Percentiles rank a stretch among this genome's conserved stretches.
phyloP scores from a whole-genome alignment of 2,888 invertebrate genomes.

The Rhimphoctona megacephalus region DNA sequence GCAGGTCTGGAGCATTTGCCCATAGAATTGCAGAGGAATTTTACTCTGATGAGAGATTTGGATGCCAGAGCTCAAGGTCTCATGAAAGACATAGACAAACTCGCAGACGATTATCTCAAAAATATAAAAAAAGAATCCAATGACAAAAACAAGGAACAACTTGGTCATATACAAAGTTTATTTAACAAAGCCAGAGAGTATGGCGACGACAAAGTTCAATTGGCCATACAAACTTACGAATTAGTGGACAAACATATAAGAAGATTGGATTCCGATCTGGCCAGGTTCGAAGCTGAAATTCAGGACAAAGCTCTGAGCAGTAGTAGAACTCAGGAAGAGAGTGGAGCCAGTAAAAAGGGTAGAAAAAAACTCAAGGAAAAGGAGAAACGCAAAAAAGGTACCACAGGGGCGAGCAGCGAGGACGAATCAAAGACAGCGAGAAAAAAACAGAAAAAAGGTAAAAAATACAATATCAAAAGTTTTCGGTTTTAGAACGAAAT shows the following conservation, averaged over 20 bases:
- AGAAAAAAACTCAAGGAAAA: slow-evolving; percentile 90
- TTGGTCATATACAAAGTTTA: slow-evolving; percentile 93
- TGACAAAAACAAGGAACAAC: slow-evolving; percentile 93
- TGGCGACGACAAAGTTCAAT: slow-evolving; percentile 98
- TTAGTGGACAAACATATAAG: slow-evolving; percentile 99
- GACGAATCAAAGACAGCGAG: slow-evolving; percentile 84
- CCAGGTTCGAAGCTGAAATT: slow-evolving; percentile 98
- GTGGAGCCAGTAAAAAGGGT: slow-evolving; percentile 89
- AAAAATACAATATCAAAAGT: not conserved
- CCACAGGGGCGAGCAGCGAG: slow-evolving; percentile 82
- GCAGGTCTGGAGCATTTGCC: slow-evolving; percentile 96
- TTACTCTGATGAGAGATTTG: slow-evolving; percentile 97
- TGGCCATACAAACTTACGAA: slow-evolving; percentile 99
- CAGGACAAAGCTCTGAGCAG: slow-evolving; percentile 96
- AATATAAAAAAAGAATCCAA: slow-evolving; percentile 90
- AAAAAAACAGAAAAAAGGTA: slow-evolving; percentile 88
- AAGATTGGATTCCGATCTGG: slow-evolving; percentile 97
- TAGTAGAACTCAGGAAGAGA: slow-evolving; percentile 89
- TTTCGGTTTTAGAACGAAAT: too few species aligned
- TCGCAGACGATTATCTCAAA: slow-evolving; percentile 93
- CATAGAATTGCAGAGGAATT: slow-evolving; percentile 97
- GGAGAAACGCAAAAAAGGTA: slow-evolving; percentile 87
- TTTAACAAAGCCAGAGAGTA: slow-evolving; percentile 98
- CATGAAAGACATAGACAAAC: slow-evolving; percentile 96
- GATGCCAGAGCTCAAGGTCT: slow-evolving; percentile 96